These are phyloP conservation scores for Conistra vaccinii DNA, from an alignment of 2,888 invertebrate genomes.

Conservation along the genomic window DNA sequence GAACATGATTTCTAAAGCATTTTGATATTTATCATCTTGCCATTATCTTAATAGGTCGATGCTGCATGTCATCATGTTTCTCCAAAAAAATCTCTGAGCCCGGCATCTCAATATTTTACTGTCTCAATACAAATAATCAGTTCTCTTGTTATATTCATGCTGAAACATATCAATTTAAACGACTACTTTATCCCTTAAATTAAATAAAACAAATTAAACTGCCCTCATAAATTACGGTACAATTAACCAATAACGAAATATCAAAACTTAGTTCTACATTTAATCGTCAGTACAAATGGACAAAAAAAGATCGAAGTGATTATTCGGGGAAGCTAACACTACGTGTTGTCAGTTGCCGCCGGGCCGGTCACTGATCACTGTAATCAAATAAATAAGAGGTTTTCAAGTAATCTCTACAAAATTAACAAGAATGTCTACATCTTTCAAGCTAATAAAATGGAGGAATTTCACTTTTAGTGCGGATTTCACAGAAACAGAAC, in stretches of 20 bases:
- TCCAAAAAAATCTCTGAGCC: too few species aligned
- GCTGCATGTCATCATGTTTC: not conserved
- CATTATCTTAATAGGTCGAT: not conserved
- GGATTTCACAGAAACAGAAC: too few species aligned
- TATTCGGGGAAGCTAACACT: slow-evolving; percentile 58
- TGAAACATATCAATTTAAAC: not conserved
- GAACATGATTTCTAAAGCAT: not conserved
- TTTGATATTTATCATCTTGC: not conserved
- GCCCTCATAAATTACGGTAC: not conserved
- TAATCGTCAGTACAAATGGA: not conserved
- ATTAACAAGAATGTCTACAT: too few species aligned
- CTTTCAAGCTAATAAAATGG: too few species aligned
- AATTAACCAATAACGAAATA: not conserved
- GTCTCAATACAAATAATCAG: not conserved
- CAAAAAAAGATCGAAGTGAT: slow-evolving; percentile 37
- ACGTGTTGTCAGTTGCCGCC: slow-evolving; percentile 73
- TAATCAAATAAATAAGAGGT: slow-evolving; percentile 68
- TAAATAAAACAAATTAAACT: not conserved
- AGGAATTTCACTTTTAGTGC: too few species aligned
- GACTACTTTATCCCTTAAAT: not conserved
- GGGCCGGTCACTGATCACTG: slow-evolving; percentile 68
- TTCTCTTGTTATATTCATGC: not conserved
- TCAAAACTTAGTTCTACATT: not conserved
- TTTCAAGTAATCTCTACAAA: too few species aligned
- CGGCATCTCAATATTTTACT: not conserved